These are phyloP conservation scores for Aphelocoma coerulescens DNA, from an alignment of 2,113 vertebrate genomes.

Conservation along the genomic window DNA sequence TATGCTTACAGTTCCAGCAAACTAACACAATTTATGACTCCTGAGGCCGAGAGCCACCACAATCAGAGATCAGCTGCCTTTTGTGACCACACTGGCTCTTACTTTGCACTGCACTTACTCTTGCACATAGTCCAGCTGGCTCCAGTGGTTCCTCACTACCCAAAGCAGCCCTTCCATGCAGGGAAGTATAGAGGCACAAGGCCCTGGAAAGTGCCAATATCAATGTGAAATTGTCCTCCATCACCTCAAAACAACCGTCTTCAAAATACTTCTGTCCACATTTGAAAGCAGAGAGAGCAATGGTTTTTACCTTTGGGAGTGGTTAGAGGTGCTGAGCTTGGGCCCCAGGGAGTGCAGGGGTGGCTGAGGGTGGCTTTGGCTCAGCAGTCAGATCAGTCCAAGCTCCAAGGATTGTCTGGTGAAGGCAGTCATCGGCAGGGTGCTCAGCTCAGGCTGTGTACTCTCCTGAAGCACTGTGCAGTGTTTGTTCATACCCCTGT, in stretches of 20 bases:
- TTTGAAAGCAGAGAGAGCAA: neutral
- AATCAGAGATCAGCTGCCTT: neutral
- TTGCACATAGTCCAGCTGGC: neutral
- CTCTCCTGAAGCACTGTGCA: neutral
- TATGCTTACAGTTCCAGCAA: neutral
- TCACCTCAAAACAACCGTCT: neutral
- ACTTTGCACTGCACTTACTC: neutral
- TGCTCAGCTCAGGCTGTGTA: fast-evolving
- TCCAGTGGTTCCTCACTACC: neutral
- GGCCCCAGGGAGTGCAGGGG: too few species aligned
- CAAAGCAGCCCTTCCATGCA: neutral
- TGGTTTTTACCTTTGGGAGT: neutral
- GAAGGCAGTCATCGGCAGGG: neutral
- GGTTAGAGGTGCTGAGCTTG: neutral
- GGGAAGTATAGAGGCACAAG: neutral
- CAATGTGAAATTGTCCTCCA: neutral
- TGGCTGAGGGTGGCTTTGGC: neutral
- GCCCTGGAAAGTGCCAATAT: neutral
- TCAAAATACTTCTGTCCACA: neutral
- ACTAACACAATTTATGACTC: neutral
- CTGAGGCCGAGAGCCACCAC: neutral
- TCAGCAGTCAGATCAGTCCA: fast-evolving
- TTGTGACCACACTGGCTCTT: neutral
- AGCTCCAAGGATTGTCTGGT: neutral
- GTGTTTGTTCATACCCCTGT: neutral